Evolutionary conservation across 1,140 invertebrate species (phyloP).

Genomic region (Metopolophium dirhodum): DNA sequence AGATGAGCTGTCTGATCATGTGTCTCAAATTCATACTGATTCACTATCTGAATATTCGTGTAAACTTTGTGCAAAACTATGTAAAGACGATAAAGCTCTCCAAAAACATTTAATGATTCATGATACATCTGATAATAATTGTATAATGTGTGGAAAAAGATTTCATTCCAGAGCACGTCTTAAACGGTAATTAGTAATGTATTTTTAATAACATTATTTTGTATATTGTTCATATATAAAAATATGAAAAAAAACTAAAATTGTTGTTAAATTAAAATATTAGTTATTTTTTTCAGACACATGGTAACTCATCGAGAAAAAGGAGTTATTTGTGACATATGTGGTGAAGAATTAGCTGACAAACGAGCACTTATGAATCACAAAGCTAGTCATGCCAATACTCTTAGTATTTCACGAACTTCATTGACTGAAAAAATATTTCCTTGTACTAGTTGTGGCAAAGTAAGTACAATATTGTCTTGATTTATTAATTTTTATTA

Average conservation of each 20-base stretch:
- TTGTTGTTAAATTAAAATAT: background rate
- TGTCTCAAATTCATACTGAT: constrained; percentile 67
- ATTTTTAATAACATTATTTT: background rate
- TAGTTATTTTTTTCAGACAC: constrained; percentile 59
- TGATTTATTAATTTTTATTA: background rate
- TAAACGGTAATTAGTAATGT: constrained; percentile 62
- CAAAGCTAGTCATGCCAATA: constrained; percentile 62
- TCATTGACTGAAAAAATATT: constrained; percentile 73
- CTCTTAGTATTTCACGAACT: constrained; percentile 67
- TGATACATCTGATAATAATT: constrained; percentile 68
- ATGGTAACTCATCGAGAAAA: constrained; percentile 60
- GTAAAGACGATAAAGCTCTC: constrained; percentile 72
- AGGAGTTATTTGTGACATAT: constrained; percentile 68
- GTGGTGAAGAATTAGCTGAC: constrained; percentile 75
- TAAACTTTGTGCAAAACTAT: constrained; percentile 69
- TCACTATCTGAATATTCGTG: constrained; percentile 69
- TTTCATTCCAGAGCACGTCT: constrained; percentile 74
- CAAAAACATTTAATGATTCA: constrained; percentile 74
- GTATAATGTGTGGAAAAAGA: constrained; percentile 72
- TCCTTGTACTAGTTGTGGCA: constrained; percentile 83
- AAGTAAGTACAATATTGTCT: constrained; percentile 63
- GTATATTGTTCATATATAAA: background rate
- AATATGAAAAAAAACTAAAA: background rate
- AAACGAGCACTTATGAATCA: constrained; percentile 75
- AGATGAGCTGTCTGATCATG: constrained; percentile 67